Base-by-base conservation (phyloP, 2,888 invertebrate genomes). In the Hypercompe scribonia region DNA sequence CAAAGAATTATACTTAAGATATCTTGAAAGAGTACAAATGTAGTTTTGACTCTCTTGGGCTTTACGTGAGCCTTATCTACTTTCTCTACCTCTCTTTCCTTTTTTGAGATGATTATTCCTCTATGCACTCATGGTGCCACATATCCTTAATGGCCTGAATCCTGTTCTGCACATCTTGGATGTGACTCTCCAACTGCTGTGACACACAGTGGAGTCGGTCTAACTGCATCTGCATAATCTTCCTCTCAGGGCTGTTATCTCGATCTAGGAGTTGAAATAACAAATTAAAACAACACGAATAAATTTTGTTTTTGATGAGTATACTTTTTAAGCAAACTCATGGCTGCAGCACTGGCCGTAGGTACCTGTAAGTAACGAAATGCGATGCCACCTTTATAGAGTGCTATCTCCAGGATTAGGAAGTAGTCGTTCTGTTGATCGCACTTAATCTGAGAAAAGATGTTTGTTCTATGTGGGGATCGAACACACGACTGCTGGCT, bases 61-160 rank as follows among this genome's bases (percentile, higher is more conserved):
- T 18, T 46, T 21, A 21, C 21, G 46, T 21, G 21, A 46, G 46
- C 21, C 46, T 46, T 21, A 21, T 46, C 21, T 5, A 7, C 46
- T 46, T 46, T 46, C 46, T 46, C 46, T 21, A 0, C 5, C 46
- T 21, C 3, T 46, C 21, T 21, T 46, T 21, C 15, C 58, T 28
- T 31, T 31, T 13, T 28, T 58, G 28, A 58, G 28, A 28, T n/a
- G 11, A 31, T 68, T 72, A 72, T 31, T 71, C 74, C 7, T 54
- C 74, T 28, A 63, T 18, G 31, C 83, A 83, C 31, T 78, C 76
- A 64, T 83, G 83, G 67, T 75, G 77, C 83, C 85, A 84, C 75
- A 81, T 68, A 0, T 83, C 78, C 36, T 85, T 83, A 64, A 83
- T 84, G 64, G 71, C 70, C 63, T 81, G 77, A 50, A 83, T 83